phyloP scores from a whole-genome alignment of 1,140 invertebrate genomes.

The Tachypleus tridentatus region DNA sequence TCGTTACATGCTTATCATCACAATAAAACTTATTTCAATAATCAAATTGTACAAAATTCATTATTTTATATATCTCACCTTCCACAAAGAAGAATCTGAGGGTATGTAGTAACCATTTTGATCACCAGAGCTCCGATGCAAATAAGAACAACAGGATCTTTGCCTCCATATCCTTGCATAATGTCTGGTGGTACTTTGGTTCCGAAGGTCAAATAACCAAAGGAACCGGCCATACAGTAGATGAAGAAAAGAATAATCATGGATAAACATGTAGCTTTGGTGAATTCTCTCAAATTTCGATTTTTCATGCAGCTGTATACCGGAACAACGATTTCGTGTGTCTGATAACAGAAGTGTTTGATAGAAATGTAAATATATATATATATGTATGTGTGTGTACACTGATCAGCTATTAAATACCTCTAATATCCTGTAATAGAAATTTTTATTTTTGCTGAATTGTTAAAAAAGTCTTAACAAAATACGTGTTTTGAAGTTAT shows the following conservation, averaged over 20 bases:
- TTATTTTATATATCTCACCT: slow-evolving; percentile 31
- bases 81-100: slow-evolving; percentile 57
- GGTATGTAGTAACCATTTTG: slow-evolving; percentile 59
- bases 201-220: slow-evolving; percentile 56
- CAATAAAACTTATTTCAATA: background rate
- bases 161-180: slow-evolving; percentile 41
- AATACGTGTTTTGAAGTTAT: too few species aligned
- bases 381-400: too few species aligned
- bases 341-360: slow-evolving; percentile 33
- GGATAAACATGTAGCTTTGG: slow-evolving; percentile 42
- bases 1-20: slow-evolving; percentile 24
- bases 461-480: too few species aligned
- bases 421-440: too few species aligned
- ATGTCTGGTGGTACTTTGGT: slow-evolving; percentile 49
- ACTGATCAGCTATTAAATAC: too few species aligned
- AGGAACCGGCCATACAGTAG: slow-evolving; percentile 49
- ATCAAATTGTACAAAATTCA: background rate
- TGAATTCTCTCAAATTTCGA: slow-evolving; percentile 43
- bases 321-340: slow-evolving; percentile 56
- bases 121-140: slow-evolving; percentile 48
- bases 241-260: slow-evolving; percentile 47
- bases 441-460: too few species aligned
- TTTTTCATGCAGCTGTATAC: slow-evolving; percentile 47
- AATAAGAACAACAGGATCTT: slow-evolving; percentile 34
- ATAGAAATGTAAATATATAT: too few species aligned